These are phyloP conservation scores for Rhincodon typus DNA, from an alignment of 2,797 vertebrate genomes.

Conservation along the genomic window DNA sequence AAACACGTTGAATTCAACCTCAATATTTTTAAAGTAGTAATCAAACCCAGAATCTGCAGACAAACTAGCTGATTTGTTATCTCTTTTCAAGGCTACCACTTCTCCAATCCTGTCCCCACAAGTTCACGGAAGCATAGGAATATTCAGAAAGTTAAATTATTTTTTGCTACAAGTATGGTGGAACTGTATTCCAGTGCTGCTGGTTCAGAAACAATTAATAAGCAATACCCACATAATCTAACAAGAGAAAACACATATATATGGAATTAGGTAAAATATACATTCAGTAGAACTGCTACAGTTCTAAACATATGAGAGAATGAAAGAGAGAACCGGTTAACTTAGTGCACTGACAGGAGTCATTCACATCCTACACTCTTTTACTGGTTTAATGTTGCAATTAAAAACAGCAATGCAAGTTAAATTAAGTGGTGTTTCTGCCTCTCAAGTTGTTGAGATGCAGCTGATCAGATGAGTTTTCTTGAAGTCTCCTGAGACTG, in stretches of 20 bases:
- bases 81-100: background rate
- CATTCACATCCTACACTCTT: background rate
- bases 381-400: background rate
- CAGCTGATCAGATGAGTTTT: background rate
- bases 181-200: background rate
- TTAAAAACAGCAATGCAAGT: background rate
- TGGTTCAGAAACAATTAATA: background rate
- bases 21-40: background rate
- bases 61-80: background rate
- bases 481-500: background rate
- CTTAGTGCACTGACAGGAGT: background rate
- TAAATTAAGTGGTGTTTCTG: background rate
- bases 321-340: background rate
- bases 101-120: background rate
- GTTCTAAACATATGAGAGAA: background rate
- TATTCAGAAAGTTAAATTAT: background rate
- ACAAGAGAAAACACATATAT: background rate
- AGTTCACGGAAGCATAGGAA: background rate
- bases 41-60: background rate
- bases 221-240: background rate
- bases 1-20: background rate
- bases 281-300: background rate
- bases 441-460: background rate
- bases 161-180: background rate
- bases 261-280: background rate